These are phyloP conservation scores for Mobula birostris DNA, from an alignment of 2,113 vertebrate genomes.

Conservation along the genomic window DNA sequence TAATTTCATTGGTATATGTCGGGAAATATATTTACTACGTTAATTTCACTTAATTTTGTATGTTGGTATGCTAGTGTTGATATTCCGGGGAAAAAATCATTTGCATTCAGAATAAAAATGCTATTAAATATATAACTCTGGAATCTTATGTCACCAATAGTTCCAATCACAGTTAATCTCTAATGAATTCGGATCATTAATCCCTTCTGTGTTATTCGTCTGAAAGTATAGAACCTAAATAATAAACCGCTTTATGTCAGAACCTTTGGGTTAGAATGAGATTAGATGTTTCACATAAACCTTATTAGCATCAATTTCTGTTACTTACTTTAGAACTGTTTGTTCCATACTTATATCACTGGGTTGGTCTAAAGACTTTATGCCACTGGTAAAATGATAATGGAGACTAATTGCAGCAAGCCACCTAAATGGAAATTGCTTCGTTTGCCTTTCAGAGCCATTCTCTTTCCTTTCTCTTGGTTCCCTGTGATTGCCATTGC, in stretches of 20 bases:
- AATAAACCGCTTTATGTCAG: conserved; percentile 11
- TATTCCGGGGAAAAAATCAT: not conserved
- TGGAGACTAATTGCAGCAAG: not conserved
- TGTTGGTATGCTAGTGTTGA: not conserved
- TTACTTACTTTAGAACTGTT: not conserved
- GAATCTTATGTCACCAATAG: not conserved
- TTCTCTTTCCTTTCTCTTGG: not conserved
- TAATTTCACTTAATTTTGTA: not conserved
- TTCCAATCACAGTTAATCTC: conserved; percentile 6
- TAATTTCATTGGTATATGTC: too few species aligned
- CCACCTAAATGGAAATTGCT: not conserved
- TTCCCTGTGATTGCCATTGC: too few species aligned
- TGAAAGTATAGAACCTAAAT: not conserved
- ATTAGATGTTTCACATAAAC: not conserved
- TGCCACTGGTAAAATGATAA: not conserved
- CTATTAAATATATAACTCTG: not conserved
- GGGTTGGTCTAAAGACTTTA: not conserved
- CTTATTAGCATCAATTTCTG: not conserved
- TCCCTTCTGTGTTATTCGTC: not conserved
- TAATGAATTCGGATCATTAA: not conserved
- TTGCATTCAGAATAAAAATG: not conserved
- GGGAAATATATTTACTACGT: not conserved
- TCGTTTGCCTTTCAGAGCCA: not conserved
- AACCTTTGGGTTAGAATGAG: not conserved
- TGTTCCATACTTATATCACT: not conserved